Base-by-base conservation (phyloP, 2,888 invertebrate species). In the Caenorhabditis sp. region DNA sequence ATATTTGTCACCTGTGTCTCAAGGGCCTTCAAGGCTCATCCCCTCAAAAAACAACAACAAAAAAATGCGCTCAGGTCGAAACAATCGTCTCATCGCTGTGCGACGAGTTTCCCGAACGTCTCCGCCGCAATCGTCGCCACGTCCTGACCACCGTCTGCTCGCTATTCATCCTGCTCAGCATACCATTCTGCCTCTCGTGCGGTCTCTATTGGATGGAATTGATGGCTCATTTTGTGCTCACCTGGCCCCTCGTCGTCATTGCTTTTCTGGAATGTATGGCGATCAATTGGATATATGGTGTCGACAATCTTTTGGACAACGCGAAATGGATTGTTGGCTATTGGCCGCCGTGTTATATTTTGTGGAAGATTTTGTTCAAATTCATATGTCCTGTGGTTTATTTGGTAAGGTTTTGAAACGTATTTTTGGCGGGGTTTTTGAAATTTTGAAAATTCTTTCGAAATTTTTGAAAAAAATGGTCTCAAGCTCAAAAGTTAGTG, bases 291-390 rank as follows among this genome's bases (percentile, higher is more conserved):
- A 88, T 90, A 21, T 80, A 80, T 86, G 89, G 89, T 6, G 87
- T 88, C 37, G 90, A 91, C 63, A 87, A 89, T 55, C 89, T 91
- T 78, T 77, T 90, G 76, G 88, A 88, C 54, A 89, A 90, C 79
- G 89, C 90, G 53, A 89, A 90, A 86, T 89, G 78, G 90, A 82
- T 94, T 89, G 91, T 91, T 51, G 89, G 92, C 43, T 91, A 91
- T 72, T 90, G 89, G 66, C 88, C 88, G n/a, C 88, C 91, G 0
- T 89, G 91, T 5, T 88, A 89, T 59, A 75, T 51, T 73, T 92
- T 92, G 84, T 94, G 94, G 94, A 92, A 91, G 88, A 83, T 91
- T 23, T 91, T 91, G 54, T 94, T 93, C 93, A 91, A 91, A 26
- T 89, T 92, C 65, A 88, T 93, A 0, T 91, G 93, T 17, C 94